Conservation (phyloP, 1,140 invertebrate genomes). For the Pollicipes pollicipes region DNA sequence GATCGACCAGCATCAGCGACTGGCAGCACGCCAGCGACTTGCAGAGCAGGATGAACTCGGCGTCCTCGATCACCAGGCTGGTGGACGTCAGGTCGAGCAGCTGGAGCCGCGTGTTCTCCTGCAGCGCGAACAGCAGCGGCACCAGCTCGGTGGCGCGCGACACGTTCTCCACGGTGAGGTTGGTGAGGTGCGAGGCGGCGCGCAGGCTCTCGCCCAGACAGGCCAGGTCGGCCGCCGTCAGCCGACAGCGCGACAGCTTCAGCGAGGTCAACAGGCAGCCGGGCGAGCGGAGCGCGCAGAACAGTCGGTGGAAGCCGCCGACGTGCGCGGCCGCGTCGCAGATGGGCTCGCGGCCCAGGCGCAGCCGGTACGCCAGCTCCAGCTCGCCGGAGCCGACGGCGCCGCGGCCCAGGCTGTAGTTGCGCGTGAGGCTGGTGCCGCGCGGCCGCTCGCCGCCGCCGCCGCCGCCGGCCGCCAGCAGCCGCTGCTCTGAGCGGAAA, state of each 20-base stretch:
- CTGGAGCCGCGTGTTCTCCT: conserved; percentile 33
- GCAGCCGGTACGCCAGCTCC: conserved; percentile 16
- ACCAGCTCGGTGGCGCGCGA: conserved; percentile 30
- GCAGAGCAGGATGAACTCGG: conserved; percentile 33
- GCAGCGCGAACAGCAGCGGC: conserved; percentile 32
- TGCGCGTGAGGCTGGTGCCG: not conserved
- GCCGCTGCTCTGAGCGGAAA: not conserved
- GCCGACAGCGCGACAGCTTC: conserved; percentile 33
- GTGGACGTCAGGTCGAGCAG: conserved; percentile 35
- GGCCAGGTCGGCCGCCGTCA: conserved; percentile 30
- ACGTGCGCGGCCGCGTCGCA: conserved; percentile 16
- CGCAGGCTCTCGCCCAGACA: conserved; percentile 37
- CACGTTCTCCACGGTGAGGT: conserved; percentile 33
- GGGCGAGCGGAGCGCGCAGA: conserved; percentile 27
- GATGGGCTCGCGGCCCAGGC: conserved; percentile 9
- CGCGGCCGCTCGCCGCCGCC: too few relatives aligned
- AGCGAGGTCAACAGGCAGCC: conserved; percentile 32
- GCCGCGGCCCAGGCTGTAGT: conserved; percentile 1
- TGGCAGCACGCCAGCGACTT: conserved; percentile 33
- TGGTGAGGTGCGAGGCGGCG: conserved; percentile 31
- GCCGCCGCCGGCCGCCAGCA: not conserved
- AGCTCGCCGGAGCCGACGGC: conserved; percentile 8
- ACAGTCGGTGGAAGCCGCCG: conserved; percentile 19
- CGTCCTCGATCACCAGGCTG: conserved; percentile 34
- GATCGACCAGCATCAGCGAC: conserved; percentile 31